phyloP scores from a whole-genome alignment of 2,797 vertebrate species.

The Cyclura pinguis region DNA sequence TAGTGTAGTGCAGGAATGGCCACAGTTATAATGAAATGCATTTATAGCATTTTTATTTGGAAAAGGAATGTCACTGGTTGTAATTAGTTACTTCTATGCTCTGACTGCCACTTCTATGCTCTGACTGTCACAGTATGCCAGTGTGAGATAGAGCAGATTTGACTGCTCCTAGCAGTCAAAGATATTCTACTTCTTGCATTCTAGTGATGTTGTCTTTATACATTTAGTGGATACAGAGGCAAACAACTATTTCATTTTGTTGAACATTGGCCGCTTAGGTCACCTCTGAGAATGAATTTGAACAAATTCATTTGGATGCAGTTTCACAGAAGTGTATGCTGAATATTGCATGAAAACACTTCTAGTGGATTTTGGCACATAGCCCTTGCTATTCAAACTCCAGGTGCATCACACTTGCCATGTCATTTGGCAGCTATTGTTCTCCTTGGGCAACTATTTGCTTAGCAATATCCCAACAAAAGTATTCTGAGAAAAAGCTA shows the following conservation, averaged over 20 bases:
- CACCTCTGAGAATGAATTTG: not conserved
- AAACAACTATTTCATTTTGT: not conserved
- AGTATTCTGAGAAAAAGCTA: conserved; percentile 17
- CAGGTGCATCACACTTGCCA: conserved; percentile 40
- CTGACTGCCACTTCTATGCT: not conserved
- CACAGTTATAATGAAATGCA: not conserved
- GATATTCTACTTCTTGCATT: not conserved
- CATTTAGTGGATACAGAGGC: not conserved
- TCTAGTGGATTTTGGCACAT: conserved; percentile 31
- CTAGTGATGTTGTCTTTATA: not conserved
- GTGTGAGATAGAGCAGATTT: not conserved
- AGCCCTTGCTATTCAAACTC: conserved; percentile 30
- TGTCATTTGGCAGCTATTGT: conserved; percentile 32
- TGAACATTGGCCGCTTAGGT: conserved; percentile 19
- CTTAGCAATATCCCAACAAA: conserved; percentile 22
- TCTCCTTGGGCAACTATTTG: conserved; percentile 40
- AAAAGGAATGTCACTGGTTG: not conserved
- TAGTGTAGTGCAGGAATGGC: no score
- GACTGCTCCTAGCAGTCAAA: not conserved
- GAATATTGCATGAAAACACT: conserved; percentile 29
- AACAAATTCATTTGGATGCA: conserved; percentile 21
- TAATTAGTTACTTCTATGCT: not conserved
- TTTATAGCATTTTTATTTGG: not conserved
- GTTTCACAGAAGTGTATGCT: conserved; percentile 27
- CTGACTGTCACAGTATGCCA: not conserved